phyloP scores from a whole-genome alignment of 2,888 invertebrate genomes.

The Helicoverpa assulta region DNA sequence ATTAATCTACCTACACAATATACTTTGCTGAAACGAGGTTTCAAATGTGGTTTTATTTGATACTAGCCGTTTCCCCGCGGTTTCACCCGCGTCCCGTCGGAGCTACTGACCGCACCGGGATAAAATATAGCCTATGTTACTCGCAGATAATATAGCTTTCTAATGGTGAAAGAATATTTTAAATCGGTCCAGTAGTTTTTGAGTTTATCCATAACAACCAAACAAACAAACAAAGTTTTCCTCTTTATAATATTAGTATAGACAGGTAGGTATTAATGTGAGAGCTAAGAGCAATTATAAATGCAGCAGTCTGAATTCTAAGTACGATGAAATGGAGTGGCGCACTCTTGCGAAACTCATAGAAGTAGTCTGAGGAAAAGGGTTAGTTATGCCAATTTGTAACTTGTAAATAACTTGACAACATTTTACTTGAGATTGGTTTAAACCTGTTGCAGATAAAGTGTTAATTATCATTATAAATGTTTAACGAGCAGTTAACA shows the following conservation, averaged over 20 bases:
- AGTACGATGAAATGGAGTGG: constrained; percentile 11
- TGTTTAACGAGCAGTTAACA: no score
- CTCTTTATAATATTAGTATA: no score
- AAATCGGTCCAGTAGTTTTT: no score
- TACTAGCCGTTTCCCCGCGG: no score
- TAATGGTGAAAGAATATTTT: no score
- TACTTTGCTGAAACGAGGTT: background rate
- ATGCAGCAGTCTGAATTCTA: background rate
- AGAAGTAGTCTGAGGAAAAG: constrained; percentile 43
- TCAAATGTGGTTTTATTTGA: background rate
- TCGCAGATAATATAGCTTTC: no score
- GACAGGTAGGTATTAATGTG: no score
- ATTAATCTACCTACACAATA: background rate
- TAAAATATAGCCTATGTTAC: no score
- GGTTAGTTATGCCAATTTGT: constrained; percentile 30
- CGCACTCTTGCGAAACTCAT: constrained; percentile 33
- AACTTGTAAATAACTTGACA: constrained; percentile 16
- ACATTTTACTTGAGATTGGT: background rate
- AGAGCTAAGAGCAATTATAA: background rate
- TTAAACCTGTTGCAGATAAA: background rate
- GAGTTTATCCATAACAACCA: no score
- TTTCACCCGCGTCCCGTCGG: no score
- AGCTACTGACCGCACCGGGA: no score
- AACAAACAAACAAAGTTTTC: no score
- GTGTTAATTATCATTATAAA: constrained; percentile 6